phyloP scores from a whole-genome alignment of 1,140 invertebrate genomes.

The Gerris buenoi region DNA sequence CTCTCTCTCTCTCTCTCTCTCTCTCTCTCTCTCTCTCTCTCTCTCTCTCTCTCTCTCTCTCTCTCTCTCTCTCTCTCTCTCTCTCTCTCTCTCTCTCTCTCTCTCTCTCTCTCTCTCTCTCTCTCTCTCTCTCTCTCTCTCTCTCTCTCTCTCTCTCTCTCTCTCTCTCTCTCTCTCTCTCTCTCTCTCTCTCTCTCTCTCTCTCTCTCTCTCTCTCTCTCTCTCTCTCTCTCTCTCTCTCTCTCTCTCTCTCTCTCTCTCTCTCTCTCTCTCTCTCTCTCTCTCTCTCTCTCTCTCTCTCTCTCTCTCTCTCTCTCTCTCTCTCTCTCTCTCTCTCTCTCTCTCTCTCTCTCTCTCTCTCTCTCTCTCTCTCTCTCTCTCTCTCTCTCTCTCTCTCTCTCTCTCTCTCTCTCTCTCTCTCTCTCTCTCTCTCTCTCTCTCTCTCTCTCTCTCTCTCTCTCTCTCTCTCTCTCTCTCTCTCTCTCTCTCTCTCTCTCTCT shows the following conservation, averaged over 20 bases:
- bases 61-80: too few species aligned
- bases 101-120: too few species aligned
- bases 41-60: too few species aligned
- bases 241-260: slow-evolving; percentile 6
- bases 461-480: slow-evolving; percentile 7
- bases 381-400: slow-evolving; percentile 8
- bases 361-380: slow-evolving; percentile 5
- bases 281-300: slow-evolving; percentile 8
- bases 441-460: slow-evolving; percentile 3
- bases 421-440: slow-evolving; percentile 5
- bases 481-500: slow-evolving; percentile 10
- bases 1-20: too few species aligned
- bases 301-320: slow-evolving; percentile 9
- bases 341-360: slow-evolving; percentile 8
- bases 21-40: too few species aligned
- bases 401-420: slow-evolving; percentile 8
- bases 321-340: slow-evolving; percentile 7
- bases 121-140: too few species aligned
- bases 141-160: too few species aligned
- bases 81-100: too few species aligned
- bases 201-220: too few species aligned
- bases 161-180: too few species aligned
- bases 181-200: too few species aligned
- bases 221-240: too few species aligned
- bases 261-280: slow-evolving; percentile 8